Base-by-base conservation (phyloP, 2,888 invertebrate species). In the Gymnocheta viridis region DNA sequence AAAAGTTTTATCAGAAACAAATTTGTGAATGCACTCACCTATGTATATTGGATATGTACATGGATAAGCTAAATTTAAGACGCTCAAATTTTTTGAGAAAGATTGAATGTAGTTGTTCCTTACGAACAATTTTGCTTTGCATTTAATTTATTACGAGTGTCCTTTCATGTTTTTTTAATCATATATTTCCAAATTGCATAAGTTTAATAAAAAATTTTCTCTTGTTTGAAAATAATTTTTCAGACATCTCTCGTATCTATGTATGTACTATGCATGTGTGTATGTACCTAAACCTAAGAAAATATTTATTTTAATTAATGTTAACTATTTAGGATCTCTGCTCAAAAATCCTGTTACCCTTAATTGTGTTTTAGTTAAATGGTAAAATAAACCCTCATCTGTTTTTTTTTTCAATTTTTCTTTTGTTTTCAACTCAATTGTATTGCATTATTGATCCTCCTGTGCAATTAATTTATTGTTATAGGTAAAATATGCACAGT, bases 381-480 rank as follows among this genome's bases (percentile, higher is more conserved):
- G 44, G 44, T 76, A 27, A 56, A 72, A 66, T 51, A 22, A 69
- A 62, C 19, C 67, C 60, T 77, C 64, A 67, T 66, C 22, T 66
- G 9, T 32, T n/a, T 32, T 32, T n/a, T 32, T 47, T 29, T 74
- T 24, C 10, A 22, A 47, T 24, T 73, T 38, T 27, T 38, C 17
- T 32, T 2, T 54, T 70, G 19, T 60, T 29, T 67, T 35, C n/a
- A 64, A 49, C 70, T 19, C 19, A 47, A 38, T 66, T 64, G 58
- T 67, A 62, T 76, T 73, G 77, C 56, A 54, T 67, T 81, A 84
- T 82, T 67, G 77, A 84, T 84, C 73, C 77, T 81, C 44, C 81
- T 41, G 56, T 78, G 82, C 77, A 84, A 69, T 84, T 84, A 69
- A 77, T 78, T 84, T 84, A 82, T 77, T 82, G 77, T 81, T 77